phyloP scores from a whole-genome alignment of 64 coral and sea anemone species.

The Actinia equina region DNA sequence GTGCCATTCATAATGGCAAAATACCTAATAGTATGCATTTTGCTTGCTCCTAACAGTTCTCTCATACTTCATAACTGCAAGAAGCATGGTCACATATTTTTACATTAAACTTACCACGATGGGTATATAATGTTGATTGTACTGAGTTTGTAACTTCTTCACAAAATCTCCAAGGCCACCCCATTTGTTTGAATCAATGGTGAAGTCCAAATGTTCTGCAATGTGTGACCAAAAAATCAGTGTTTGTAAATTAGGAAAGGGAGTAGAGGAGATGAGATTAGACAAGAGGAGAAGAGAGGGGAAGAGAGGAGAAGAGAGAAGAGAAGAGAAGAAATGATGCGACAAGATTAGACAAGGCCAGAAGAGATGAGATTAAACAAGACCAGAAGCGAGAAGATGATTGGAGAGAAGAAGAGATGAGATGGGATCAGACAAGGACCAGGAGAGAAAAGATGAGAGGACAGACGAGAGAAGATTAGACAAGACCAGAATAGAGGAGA shows the following conservation, averaged over 20 bases:
- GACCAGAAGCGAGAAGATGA: not conserved
- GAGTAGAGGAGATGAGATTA: not conserved
- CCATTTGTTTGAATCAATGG: constrained; percentile 50
- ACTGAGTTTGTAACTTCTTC: constrained; percentile 57
- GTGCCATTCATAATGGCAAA: too few relatives aligned
- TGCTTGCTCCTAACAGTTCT: too few relatives aligned
- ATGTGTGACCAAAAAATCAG: not conserved
- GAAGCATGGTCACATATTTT: too few relatives aligned
- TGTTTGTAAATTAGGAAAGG: not conserved
- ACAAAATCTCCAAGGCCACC: constrained; percentile 79
- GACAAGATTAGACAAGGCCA: too few relatives aligned
- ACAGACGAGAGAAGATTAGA: too few relatives aligned
- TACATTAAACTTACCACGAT: constrained; percentile 63
- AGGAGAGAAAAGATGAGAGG: too few relatives aligned
- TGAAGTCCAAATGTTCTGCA: constrained; percentile 69
- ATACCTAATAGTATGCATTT: too few relatives aligned
- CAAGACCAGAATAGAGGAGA: too few relatives aligned
- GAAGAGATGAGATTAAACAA: not conserved
- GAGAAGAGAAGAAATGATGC: too few relatives aligned
- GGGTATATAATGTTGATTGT: constrained; percentile 78
- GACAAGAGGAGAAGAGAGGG: not conserved
- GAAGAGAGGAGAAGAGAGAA: not conserved
- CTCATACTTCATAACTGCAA: too few relatives aligned
- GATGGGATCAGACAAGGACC: too few relatives aligned
- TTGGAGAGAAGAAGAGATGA: not conserved